A percentile compares a stretch with the other conserved stretches of the same genome.
phyloP scores from a whole-genome alignment of 35 echinoderm and acorn worm genomes.

The Acanthaster planci region DNA sequence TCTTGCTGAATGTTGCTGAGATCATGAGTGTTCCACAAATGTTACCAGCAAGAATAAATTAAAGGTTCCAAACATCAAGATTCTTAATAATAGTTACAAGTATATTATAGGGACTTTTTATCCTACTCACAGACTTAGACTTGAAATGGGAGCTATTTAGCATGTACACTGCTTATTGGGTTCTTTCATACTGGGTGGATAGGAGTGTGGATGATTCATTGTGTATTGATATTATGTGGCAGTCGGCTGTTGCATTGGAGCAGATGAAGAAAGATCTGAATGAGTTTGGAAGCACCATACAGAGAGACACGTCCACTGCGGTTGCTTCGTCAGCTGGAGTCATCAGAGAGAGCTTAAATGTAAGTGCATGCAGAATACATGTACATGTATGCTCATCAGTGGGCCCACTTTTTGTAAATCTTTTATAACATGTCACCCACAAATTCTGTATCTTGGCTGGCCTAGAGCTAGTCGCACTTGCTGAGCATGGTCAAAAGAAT shows the following conservation, averaged over 20 bases:
- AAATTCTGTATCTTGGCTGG: no score
- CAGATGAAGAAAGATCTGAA: constrained; percentile 79
- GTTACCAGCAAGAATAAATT: no score
- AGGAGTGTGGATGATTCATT: no score
- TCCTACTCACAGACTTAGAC: background rate
- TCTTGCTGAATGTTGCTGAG: no score
- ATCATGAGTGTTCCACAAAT: no score
- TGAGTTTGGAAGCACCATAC: constrained; percentile 89
- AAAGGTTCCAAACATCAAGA: background rate
- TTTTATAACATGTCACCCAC: no score
- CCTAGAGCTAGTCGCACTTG: no score
- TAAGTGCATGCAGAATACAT: no score
- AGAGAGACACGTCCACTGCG: constrained; percentile 75
- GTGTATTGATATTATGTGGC: constrained; percentile 2
- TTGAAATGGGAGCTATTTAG: background rate
- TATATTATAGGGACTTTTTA: background rate
- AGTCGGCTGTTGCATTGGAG: constrained; percentile 74
- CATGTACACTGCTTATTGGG: background rate
- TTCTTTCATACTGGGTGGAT: no score
- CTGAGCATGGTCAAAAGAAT: no score
- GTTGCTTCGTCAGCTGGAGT: constrained; percentile 71
- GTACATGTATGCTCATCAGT: no score
- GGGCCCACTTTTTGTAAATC: no score
- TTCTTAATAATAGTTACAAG: background rate
- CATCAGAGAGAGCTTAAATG: constrained; percentile 77